Evolutionary conservation across 2,113 vertebrate genomes (phyloP).

Genomic region (Cranoglanis bouderius): DNA sequence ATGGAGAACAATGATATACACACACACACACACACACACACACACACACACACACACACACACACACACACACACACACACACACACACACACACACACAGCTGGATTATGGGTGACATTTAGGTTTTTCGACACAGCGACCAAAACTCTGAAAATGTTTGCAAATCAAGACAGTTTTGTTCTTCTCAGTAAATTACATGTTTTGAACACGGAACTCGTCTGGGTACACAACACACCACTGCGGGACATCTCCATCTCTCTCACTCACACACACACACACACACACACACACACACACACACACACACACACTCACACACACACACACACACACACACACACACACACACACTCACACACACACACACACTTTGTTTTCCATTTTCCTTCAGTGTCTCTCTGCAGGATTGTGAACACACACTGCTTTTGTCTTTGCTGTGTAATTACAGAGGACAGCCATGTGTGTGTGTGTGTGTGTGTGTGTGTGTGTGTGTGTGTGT

Average conservation of each 20-base stretch:
- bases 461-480: not conserved
- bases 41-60: conserved; percentile 27
- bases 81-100: not conserved
- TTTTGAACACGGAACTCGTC: conserved; percentile 19
- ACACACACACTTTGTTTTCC: not conserved
- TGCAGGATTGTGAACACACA: conserved; percentile 39
- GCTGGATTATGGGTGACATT: not conserved
- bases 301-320: not conserved
- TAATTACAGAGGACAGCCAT: conserved; percentile 37
- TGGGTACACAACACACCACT: conserved; percentile 17
- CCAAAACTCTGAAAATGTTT: conserved; percentile 2
- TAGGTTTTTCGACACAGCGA: not conserved
- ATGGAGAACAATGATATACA: not conserved
- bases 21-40: conserved; percentile 27
- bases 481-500: not conserved
- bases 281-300: not conserved
- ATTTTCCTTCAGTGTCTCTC: not conserved
- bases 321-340: not conserved
- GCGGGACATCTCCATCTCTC: conserved; percentile 11
- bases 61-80: conserved; percentile 15
- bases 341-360: conserved; percentile 5
- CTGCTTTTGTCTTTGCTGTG: conserved; percentile 36
- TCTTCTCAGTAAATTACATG: conserved; percentile 40
- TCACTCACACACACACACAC: not conserved
- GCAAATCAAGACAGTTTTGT: conserved; percentile 38